These are phyloP conservation scores for Bufo bufo DNA, from an alignment of 2,113 vertebrate genomes.

Conservation along the genomic window DNA sequence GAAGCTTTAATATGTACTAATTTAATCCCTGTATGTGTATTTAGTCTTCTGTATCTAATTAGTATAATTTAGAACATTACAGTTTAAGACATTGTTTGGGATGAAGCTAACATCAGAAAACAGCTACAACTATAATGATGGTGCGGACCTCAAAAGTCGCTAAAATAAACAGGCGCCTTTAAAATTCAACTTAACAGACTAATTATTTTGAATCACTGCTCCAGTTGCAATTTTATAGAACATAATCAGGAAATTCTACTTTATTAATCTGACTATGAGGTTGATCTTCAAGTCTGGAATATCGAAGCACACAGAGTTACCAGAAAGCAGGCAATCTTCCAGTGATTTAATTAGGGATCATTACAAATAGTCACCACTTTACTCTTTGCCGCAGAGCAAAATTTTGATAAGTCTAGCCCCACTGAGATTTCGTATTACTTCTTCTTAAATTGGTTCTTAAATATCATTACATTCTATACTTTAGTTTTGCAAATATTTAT, in stretches of 20 bases:
- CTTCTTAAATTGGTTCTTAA: conserved; percentile 33
- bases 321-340: conserved; percentile 8
- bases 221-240: background rate
- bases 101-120: background rate
- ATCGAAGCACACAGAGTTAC: background rate
- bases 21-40: background rate
- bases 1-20: background rate
- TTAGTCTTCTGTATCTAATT: background rate
- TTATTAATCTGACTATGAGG: conserved; percentile 5
- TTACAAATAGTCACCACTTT: conserved; percentile 31
- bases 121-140: background rate
- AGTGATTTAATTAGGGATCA: conserved; percentile 32
- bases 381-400: background rate
- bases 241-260: background rate
- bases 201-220: conserved; percentile 14
- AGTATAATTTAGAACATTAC: conserved; percentile 2
- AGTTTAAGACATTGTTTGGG: background rate
- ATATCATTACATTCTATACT: conserved; percentile 36
- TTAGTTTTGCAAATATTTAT: conserved; percentile 30
- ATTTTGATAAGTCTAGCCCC: conserved; percentile 34
- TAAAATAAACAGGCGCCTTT: background rate
- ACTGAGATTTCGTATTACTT: conserved; percentile 39
- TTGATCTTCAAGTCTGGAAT: conserved; percentile 8
- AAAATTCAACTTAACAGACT: background rate
- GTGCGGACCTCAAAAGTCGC: conserved; percentile 2